Percentiles rank a stretch among this genome's conserved stretches.
These are phyloP conservation scores for Hydropsyche betteni DNA, from an alignment of 2,888 invertebrate genomes.

Conservation along the genomic window DNA sequence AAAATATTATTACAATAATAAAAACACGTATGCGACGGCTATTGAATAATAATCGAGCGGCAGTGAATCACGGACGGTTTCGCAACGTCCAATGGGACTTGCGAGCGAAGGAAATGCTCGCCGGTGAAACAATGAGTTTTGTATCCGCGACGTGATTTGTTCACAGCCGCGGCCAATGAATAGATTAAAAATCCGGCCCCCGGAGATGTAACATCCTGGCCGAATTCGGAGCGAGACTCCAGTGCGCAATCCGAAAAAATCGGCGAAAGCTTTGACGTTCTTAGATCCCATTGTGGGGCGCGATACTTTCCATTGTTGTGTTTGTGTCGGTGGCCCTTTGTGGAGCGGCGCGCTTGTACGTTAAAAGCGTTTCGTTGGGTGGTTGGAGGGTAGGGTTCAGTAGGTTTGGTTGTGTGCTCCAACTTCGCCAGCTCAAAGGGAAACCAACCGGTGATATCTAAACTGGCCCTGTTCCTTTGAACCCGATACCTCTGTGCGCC, in stretches of 20 bases:
- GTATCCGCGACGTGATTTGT: constrained; percentile 49
- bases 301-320: constrained; percentile 38
- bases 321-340: constrained; percentile 18
- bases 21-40: constrained; percentile 13
- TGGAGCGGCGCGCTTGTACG: neutral
- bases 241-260: neutral
- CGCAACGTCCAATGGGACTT: constrained; percentile 35
- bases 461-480: constrained; percentile 26
- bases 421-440: constrained; percentile 23
- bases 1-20: neutral
- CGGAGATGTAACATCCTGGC: constrained; percentile 49
- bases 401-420: constrained; percentile 13
- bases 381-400: neutral
- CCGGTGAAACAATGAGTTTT: constrained; percentile 47
- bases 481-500: constrained; percentile 14
- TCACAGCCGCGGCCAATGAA: constrained; percentile 50
- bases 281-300: constrained; percentile 36
- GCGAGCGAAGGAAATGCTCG: constrained; percentile 40
- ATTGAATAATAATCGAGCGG: constrained; percentile 15
- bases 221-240: constrained; percentile 12
- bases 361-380: constrained; percentile 8
- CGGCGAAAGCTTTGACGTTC: constrained; percentile 6
- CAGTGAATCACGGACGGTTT: constrained; percentile 37
- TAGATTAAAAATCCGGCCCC: constrained; percentile 47
- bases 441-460: constrained; percentile 4